Evolutionary conservation across 2,113 vertebrate species (phyloP), one percentile per base, ranked within the genome.

Genomic region (Coryphaenoides rupestris): DNA sequence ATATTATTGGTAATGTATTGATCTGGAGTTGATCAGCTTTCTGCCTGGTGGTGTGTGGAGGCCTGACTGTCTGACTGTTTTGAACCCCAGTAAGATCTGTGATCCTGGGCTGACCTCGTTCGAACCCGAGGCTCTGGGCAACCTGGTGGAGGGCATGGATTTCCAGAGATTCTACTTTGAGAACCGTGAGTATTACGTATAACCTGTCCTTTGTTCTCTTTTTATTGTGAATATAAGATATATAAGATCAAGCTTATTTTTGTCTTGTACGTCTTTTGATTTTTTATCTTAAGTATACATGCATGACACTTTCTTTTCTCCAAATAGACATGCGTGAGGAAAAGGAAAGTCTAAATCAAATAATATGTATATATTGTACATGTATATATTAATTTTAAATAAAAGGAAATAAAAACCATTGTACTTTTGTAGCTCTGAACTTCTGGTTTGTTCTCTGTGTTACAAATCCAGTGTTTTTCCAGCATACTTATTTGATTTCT

Each of bases 141-240:
- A 98, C 88, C 85, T 98, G 69, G 96, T 98, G 1, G 96, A 98
- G 83, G 96, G 96, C 22, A 98, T 98, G 95, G 96, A 98, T 69
- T 98, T 98, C 86, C 96, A 98, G 87, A 92, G 94, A 84, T 98
- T 98, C 89, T 98, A 98, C 88, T 98, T 98, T 2, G 96, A 98
- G 83, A 98, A 98, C 85, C 81, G 96, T 98, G 90, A 92, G 94
- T 66, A 6, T 16, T n/a, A n/a, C n/a, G n/a, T 40, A 12, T 12
- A 13, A 40, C 16, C 26, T 49, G 53, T 53, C 1, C 3, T 54
- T 19, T 54, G 5, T 52, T 40, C 4, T 40, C 7, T 12, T 40
- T 9, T 10, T 40, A 12, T 40, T 13, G 6, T 40, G 0, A 40
- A 52, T 14, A n/a, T 52, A 52, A 52, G 3, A 52, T 52, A 52